Evolutionary conservation across 2,888 invertebrate genomes (phyloP), one percentile per base, ranked within the genome.

Genomic region (Ptilodon capucinus): DNA sequence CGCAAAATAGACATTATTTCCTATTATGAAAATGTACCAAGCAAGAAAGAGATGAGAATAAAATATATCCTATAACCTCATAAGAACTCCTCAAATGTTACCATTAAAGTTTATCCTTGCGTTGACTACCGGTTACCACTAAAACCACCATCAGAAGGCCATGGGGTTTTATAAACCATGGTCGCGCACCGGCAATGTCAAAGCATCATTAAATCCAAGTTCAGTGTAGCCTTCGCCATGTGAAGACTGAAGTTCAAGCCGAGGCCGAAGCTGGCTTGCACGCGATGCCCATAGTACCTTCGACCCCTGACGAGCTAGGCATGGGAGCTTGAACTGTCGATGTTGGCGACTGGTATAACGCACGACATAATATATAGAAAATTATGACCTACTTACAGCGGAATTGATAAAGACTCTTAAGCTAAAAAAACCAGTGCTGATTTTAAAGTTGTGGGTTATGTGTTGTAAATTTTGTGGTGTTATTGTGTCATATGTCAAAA

Each of bases 181-280:
- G 32, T 32, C 5, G 14, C 17, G 4, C 16, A 9, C 6, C 16
- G 34, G 35, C 35, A 35, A 35, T 35, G 35, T 35, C 35, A 35
- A 53, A 45, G 23, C 53, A 51, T 55, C 64, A 68, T 69, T 68
- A 71, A 55, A 65, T 65, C 67, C 77, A 79, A 79, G 80, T 81
- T 79, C 79, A 64, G 42, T 45, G 58, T 51, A 68, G 66, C 79
- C 79, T 80, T 76, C 70, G 53, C 48, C 46, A 47, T 48, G 57
- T 57, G 44, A 40, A 45, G 40, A 13, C 54, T 54, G 49, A 62
- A 63, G 60, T 63, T 63, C 60, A 55, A 25, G 52, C 19, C 28
- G 34, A 34, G 39, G 40, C 39, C 43, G 25, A 23, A 14, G 16
- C 18, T 28, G 42, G 39, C 42, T 34, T 38, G 40, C 35, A 35